Percentiles rank a stretch among this genome's conserved stretches.
phyloP scores from a whole-genome alignment of 2,113 vertebrate species.

The Herpetotheres cachinnans region DNA sequence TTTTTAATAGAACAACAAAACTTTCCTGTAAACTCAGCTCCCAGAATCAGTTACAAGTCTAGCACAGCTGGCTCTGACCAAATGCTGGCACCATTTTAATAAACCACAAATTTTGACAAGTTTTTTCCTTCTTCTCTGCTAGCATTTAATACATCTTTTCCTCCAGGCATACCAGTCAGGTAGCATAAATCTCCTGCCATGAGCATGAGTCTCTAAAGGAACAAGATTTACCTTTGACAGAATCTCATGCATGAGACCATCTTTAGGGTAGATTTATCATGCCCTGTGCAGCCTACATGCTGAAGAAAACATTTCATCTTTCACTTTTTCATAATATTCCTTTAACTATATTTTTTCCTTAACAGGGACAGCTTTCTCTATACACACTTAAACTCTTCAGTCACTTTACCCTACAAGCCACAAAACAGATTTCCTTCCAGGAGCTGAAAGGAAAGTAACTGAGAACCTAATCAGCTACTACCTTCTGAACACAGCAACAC shows the following conservation, averaged over 20 bases:
- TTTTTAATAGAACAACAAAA: conserved; percentile 7
- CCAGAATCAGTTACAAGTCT: neutral
- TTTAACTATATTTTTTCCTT: neutral
- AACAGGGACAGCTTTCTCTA: neutral
- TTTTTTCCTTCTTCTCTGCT: conserved; percentile 5
- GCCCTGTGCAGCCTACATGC: neutral
- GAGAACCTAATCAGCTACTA: neutral
- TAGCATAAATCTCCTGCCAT: neutral
- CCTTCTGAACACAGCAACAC: neutral
- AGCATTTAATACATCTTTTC: neutral
- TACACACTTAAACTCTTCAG: neutral
- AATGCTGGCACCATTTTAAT: neutral
- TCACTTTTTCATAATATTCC: neutral
- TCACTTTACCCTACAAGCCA: neutral
- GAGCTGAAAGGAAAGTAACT: neutral
- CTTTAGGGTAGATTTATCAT: neutral
- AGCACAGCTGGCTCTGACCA: neutral
- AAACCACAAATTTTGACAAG: neutral
- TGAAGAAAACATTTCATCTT: neutral
- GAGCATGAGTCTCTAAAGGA: neutral
- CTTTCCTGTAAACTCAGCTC: conserved; percentile 18
- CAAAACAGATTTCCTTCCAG: conserved; percentile 28
- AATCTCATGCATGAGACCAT: neutral
- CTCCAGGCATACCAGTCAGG: neutral
- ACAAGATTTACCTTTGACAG: neutral